Conservation (phyloP, 2,797 vertebrate genomes). For the Onychomys arenicola region DNA sequence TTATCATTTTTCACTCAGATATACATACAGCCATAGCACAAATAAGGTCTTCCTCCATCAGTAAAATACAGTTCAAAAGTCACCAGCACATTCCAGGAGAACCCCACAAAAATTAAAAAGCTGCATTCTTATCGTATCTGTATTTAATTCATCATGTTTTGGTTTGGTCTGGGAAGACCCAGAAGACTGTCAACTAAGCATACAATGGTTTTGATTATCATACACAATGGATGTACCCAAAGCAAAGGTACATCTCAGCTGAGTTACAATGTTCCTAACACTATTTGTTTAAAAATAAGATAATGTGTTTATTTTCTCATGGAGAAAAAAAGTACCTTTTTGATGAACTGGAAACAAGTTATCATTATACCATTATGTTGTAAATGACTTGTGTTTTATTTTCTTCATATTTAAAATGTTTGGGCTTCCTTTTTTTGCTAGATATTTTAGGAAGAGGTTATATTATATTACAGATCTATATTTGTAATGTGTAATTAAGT, state of each 20-base stretch:
- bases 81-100: background rate
- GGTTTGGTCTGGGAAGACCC: background rate
- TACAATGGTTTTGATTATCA: background rate
- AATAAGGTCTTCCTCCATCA: background rate
- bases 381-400: background rate
- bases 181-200: background rate
- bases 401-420: constrained; percentile 35
- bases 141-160: constrained; percentile 24
- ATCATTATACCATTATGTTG: background rate
- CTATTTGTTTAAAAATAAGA: background rate
- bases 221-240: background rate
- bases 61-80: background rate
- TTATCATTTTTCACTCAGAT: background rate
- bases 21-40: background rate
- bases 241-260: background rate
- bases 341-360: constrained; percentile 21
- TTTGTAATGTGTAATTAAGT: constrained; percentile 21
- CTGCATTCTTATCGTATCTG: background rate
- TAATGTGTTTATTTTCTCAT: constrained; percentile 14
- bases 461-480: constrained; percentile 34
- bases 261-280: background rate
- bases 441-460: constrained; percentile 7
- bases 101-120: background rate
- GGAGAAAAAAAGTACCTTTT: background rate
- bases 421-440: background rate